A percentile compares a stretch with the other conserved stretches of the same genome.
Conservation (phyloP, 2,113 vertebrate species). For the Odocoileus virginianus region DNA sequence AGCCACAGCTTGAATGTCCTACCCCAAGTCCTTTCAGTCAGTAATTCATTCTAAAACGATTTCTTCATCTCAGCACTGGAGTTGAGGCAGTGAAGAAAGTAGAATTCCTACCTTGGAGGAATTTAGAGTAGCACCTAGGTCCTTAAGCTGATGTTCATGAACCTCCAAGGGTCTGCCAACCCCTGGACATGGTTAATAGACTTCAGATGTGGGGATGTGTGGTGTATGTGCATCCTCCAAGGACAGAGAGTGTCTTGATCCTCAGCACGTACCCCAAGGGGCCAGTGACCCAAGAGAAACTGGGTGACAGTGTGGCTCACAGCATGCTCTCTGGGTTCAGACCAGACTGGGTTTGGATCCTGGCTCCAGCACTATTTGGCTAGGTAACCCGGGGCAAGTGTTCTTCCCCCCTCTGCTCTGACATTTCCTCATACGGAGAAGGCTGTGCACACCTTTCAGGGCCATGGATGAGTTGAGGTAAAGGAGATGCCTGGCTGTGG, state of each 20-base stretch:
- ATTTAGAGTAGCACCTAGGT: not conserved
- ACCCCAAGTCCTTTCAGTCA: not conserved
- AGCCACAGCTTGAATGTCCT: not conserved
- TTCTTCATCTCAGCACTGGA: not conserved
- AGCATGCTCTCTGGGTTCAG: not conserved
- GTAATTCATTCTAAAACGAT: not conserved
- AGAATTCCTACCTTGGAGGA: not conserved
- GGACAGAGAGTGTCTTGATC: not conserved
- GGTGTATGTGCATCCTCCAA: not conserved
- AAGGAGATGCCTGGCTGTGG: not conserved
- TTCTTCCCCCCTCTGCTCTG: not conserved
- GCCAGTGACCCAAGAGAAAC: not conserved
- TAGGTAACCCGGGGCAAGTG: not conserved
- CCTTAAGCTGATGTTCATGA: not conserved
- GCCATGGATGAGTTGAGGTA: not conserved
- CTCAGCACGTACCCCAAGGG: not conserved
- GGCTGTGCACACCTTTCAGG: not conserved
- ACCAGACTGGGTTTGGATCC: not conserved
- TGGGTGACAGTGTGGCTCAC: not conserved
- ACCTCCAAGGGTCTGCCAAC: not conserved
- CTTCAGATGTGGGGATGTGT: not conserved
- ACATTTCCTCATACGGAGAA: not conserved
- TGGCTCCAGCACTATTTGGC: not conserved
- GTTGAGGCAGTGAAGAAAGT: not conserved
- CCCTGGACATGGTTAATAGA: not conserved